Conservation (phyloP, 2,888 invertebrate genomes). For the Hyalella azteca region DNA sequence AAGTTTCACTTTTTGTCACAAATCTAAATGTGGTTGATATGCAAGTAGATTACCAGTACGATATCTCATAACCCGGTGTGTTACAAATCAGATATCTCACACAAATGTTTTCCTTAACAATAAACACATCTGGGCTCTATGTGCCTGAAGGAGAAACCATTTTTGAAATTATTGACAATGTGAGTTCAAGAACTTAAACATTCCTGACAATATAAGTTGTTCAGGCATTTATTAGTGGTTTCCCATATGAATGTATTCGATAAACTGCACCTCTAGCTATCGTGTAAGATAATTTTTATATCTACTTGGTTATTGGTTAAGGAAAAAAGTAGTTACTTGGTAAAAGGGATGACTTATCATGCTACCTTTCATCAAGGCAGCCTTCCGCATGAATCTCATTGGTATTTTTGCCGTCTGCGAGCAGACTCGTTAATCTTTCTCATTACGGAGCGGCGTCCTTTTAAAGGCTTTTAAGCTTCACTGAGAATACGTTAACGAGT, state of each 20-base stretch:
- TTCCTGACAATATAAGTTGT: too few species aligned
- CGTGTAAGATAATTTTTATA: neutral
- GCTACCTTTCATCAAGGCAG: neutral
- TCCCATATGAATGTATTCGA: neutral
- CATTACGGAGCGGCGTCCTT: neutral
- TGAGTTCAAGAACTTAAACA: too few species aligned
- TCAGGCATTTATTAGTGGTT: neutral
- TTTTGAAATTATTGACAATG: too few species aligned
- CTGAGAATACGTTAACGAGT: slow-evolving; percentile 35
- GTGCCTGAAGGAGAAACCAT: too few species aligned
- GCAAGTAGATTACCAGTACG: too few species aligned
- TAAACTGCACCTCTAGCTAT: neutral
- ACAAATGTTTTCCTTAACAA: too few species aligned
- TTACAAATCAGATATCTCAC: too few species aligned
- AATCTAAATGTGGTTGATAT: too few species aligned
- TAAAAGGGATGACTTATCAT: neutral
- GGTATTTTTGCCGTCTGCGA: neutral
- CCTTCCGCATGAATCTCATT: neutral
- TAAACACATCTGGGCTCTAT: too few species aligned
- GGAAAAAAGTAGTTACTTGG: neutral
- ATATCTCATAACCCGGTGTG: too few species aligned
- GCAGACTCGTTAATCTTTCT: slow-evolving; percentile 30
- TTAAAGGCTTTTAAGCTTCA: slow-evolving; percentile 13
- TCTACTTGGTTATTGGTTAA: neutral
- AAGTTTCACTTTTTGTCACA: too few species aligned